Evolutionary conservation across 2,888 invertebrate genomes (phyloP), one percentile per base, ranked within the genome.

Genomic region (Linnaemya vulpina): DNA sequence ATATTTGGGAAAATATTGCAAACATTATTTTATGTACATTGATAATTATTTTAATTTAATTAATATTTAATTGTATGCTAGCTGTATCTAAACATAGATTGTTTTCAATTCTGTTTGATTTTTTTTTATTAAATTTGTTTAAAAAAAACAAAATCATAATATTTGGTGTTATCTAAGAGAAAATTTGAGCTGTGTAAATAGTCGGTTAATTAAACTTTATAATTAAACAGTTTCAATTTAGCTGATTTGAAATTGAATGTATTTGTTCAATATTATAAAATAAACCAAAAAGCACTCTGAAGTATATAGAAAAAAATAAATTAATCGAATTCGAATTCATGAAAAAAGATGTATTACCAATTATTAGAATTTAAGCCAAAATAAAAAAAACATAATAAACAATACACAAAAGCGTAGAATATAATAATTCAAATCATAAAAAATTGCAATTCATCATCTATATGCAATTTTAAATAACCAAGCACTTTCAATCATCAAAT

Each of bases 21-120:
- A 40, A 40, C 8, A 40, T 1, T 40, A 8, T 40, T 40, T 40
- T 40, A 40, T 40, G 11, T 40, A 40, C 38, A 40, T 40, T 40
- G 8, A 40, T 46, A 46, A 46, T n/a, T 46, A 46, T 46, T 15
- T n/a, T n/a, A 46, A 43, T 43, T 43, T 43, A 13, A 43, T 15
- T 2, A 43, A 43, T 13, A 13, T 4, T 9, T 10, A 9, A 38
- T 38, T 38, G 1, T 38, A 38, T 7, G 1, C 38, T 38, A 38
- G 38, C 38, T 5, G n/a, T 51, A 51, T 51, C 5, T 17, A 46
- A 3, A 9, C 9, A 51, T 51, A 55, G 8, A 55, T 55, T 15
- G 1, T 55, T 15, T 55, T 55, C 55, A 55, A 55, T 55, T 55
- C 55, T 55, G 55, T 55, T 55, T 55, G 55, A 55, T 25, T 51